A percentile compares a stretch with the other conserved stretches of the same genome.
These are phyloP conservation scores for Thaumatotibia leucotreta DNA, from an alignment of 1,140 invertebrate genomes.

Conservation along the genomic window DNA sequence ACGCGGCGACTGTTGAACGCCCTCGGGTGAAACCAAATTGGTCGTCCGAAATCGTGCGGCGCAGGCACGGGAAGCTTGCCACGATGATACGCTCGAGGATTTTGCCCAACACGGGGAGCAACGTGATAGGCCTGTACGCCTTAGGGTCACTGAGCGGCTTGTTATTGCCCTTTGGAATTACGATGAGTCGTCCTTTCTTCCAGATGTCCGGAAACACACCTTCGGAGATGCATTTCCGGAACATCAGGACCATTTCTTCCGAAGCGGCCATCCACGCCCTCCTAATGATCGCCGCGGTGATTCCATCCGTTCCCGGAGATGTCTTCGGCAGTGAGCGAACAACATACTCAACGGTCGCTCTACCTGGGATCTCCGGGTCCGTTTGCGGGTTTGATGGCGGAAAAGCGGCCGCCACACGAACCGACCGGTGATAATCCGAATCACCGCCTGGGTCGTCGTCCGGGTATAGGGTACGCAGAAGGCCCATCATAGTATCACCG, in stretches of 20 bases:
- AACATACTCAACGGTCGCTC: neutral
- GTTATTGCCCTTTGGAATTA: slow-evolving; percentile 44
- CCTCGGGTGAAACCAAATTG: slow-evolving; percentile 49
- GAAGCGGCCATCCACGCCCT: slow-evolving; percentile 1
- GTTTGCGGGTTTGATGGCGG: neutral
- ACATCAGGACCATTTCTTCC: slow-evolving; percentile 21
- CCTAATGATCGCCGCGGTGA: slow-evolving; percentile 32
- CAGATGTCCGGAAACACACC: slow-evolving; percentile 47
- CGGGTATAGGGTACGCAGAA: slow-evolving; percentile 9
- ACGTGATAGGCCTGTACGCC: slow-evolving; percentile 59
- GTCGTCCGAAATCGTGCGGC: slow-evolving; percentile 17
- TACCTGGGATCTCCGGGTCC: neutral
- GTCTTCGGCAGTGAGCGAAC: slow-evolving; percentile 27
- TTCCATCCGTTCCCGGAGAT: slow-evolving; percentile 40
- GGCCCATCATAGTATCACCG: neutral
- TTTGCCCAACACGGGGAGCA: slow-evolving; percentile 58
- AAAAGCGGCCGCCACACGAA: neutral
- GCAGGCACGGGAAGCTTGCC: slow-evolving; percentile 22
- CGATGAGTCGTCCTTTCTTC: slow-evolving; percentile 48
- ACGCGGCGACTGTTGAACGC: slow-evolving; percentile 56
- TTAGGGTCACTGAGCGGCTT: slow-evolving; percentile 41
- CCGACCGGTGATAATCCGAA: neutral
- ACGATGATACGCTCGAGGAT: slow-evolving; percentile 49
- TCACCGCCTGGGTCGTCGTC: slow-evolving; percentile 14
- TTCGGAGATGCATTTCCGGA: slow-evolving; percentile 28